Base-by-base conservation (phyloP, 2,797 vertebrate genomes). In the Carapus acus region DNA sequence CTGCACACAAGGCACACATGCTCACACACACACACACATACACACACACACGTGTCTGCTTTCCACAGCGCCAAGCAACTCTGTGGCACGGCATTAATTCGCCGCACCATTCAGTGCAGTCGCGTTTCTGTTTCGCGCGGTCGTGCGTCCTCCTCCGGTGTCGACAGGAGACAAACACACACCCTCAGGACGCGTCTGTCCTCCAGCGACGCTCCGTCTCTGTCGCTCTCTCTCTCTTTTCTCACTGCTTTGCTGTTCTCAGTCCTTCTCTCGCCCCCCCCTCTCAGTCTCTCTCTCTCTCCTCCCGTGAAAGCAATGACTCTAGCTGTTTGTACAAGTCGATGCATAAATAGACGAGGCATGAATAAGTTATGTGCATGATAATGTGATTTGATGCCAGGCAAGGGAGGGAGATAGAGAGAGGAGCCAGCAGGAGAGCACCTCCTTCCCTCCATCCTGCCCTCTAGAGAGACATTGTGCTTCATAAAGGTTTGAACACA, bases 351-450 rank as follows among this genome's bases (percentile, higher is more conserved):
- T 77, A 78, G 71, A 74, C 54, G 48, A 33, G 39, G 65, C 57
- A 78, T 83, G 68, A 82, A 81, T 86, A 80, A 81, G 73, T 84
- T 63, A 81, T 79, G 56, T 19, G 23, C 60, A 67, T 77, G 69
- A 56, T 75, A 73, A 82, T 81, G 57, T 56, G 54, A 68, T 69
- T 54, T 43, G 47, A 45, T 66, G 69, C 58, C 54, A 52, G 50
- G 50, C 69, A 46, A 67, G 52, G 24, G 20, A 29, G 27, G 11
- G 27, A 29, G 27, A 6, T 6, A 9, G 52, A 70, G 49, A 67
- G 52, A 29, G 18, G 11, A 37, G 43, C 45, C 21, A 50, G 43
- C 54, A 58, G 52, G 45, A 51, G 47, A 46, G 65, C 19, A 40
- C 74, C 75, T 75, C 62, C 42, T 43, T 40, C 6, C 16, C 21